Conservation (phyloP, 2,113 vertebrate species). For the Diglossa brunneiventris region DNA sequence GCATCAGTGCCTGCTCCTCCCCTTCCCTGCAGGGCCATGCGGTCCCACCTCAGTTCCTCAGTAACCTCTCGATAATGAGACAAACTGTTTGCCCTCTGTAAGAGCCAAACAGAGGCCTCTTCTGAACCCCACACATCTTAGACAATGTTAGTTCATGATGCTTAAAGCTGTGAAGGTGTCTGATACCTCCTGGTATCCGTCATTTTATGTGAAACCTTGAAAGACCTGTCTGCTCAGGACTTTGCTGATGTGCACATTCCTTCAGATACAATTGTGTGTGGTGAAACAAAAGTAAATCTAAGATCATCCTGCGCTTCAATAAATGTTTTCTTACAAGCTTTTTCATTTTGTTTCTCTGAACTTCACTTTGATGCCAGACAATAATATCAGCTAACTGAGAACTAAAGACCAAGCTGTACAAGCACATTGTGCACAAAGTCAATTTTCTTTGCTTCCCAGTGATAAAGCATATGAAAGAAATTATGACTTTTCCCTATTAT, state of each 20-base stretch:
- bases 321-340: background rate
- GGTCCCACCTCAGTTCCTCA: background rate
- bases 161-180: background rate
- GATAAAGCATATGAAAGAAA: slow-evolving; percentile 23
- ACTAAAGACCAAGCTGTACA: background rate
- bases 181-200: background rate
- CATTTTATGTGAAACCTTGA: background rate
- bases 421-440: background rate
- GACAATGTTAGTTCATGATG: background rate
- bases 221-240: background rate
- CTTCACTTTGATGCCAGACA: background rate
- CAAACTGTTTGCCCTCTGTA: background rate
- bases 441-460: background rate
- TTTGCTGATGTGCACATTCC: background rate
- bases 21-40: too few relatives aligned
- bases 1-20: background rate
- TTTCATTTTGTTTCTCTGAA: background rate
- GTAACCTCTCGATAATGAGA: background rate
- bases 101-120: background rate
- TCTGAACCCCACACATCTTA: background rate
- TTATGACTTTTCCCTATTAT: slow-evolving; percentile 5
- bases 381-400: background rate
- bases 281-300: background rate
- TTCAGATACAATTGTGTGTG: background rate
- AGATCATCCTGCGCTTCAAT: background rate